A percentile compares a stretch with the other conserved stretches of the same genome.
phyloP scores from a whole-genome alignment of 2,888 invertebrate species.

The Stenodera caucasica region DNA sequence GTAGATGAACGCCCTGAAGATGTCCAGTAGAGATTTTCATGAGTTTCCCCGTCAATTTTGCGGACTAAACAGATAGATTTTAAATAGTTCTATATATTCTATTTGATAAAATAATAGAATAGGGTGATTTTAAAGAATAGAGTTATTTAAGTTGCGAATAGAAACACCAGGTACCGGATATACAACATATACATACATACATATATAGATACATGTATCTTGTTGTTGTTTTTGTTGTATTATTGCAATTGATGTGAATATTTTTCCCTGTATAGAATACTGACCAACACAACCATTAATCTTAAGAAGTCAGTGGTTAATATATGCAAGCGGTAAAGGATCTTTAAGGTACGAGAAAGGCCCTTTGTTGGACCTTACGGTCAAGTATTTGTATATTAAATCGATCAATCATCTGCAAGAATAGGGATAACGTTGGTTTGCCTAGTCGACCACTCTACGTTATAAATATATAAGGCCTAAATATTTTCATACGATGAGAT shows the following conservation, averaged over 20 bases:
- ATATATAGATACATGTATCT: no score
- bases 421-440: slow-evolving; percentile 48
- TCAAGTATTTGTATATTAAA: slow-evolving; percentile 59
- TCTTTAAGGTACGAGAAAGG: slow-evolving; percentile 55
- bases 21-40: slow-evolving; percentile 17
- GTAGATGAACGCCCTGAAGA: slow-evolving; percentile 17
- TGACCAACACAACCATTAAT: slow-evolving; percentile 53
- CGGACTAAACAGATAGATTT: slow-evolving; percentile 14
- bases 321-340: slow-evolving; percentile 57
- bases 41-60: slow-evolving; percentile 11
- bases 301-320: slow-evolving; percentile 53
- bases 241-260: slow-evolving; percentile 26
- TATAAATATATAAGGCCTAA: slow-evolving; percentile 34
- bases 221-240: background rate
- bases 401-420: slow-evolving; percentile 57
- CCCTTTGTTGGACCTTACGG: slow-evolving; percentile 57
- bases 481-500: slow-evolving; percentile 31
- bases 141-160: slow-evolving; percentile 23
- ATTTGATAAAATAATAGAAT: slow-evolving; percentile 9
- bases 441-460: slow-evolving; percentile 27
- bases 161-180: slow-evolving; percentile 16
- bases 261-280: slow-evolving; percentile 45
- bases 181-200: background rate
- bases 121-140: slow-evolving; percentile 11
- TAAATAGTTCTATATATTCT: slow-evolving; percentile 6